These are phyloP conservation scores for Drosophila obscura DNA, from an alignment of 1,140 invertebrate species.

Conservation along the genomic window DNA sequence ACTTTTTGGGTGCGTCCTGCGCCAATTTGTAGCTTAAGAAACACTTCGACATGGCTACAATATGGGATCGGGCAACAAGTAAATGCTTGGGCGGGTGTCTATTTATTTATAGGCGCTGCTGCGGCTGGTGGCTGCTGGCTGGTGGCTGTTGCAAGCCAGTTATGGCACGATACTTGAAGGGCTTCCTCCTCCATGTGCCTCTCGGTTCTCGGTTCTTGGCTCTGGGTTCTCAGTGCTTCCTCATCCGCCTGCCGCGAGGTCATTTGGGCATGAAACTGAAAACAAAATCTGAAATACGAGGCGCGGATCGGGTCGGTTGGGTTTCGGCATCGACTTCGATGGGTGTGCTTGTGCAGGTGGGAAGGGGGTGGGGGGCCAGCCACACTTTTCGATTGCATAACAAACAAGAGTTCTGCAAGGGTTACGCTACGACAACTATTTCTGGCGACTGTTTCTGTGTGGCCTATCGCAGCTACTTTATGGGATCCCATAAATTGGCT, in stretches of 20 bases:
- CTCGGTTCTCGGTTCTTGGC: slow-evolving; percentile 5
- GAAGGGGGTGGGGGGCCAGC: slow-evolving; percentile 29
- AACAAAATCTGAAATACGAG: slow-evolving; percentile 56
- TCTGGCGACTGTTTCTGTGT: slow-evolving; percentile 16
- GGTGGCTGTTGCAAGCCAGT: slow-evolving; percentile 46
- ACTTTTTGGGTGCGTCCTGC: slow-evolving; percentile 33
- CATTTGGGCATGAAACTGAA: slow-evolving; percentile 61
- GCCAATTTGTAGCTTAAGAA: slow-evolving; percentile 38
- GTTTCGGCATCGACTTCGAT: too few relatives aligned
- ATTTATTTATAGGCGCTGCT: slow-evolving; percentile 40
- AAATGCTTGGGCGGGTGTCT: slow-evolving; percentile 27
- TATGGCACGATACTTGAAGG: slow-evolving; percentile 43
- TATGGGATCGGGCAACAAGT: slow-evolving; percentile 48
- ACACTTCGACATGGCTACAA: slow-evolving; percentile 34
- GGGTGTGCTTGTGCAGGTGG: slow-evolving; percentile 21
- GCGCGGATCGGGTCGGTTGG: neutral
- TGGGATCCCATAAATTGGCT: slow-evolving; percentile 48
- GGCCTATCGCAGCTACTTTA: slow-evolving; percentile 45
- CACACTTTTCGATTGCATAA: slow-evolving; percentile 50
- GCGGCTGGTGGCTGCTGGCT: slow-evolving; percentile 6
- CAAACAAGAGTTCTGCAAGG: slow-evolving; percentile 20
- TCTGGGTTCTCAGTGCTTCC: slow-evolving; percentile 5
- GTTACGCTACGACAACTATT: neutral
- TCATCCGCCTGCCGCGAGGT: slow-evolving; percentile 17
- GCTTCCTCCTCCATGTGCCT: slow-evolving; percentile 29